phyloP scores from a whole-genome alignment of 64 coral and sea anemone species.

The Astreopora myriophthalma region DNA sequence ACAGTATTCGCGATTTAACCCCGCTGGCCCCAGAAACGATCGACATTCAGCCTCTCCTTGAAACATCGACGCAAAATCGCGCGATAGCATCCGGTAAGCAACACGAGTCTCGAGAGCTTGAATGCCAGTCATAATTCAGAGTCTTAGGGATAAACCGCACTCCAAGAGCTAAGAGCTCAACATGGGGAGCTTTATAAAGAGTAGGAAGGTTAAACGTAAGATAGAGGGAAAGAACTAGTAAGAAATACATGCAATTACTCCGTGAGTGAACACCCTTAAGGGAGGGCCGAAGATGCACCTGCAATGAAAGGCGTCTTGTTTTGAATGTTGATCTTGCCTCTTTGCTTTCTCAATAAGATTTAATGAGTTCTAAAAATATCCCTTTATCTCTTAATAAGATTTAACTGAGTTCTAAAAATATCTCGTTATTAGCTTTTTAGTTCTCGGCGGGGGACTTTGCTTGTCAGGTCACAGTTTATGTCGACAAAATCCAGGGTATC shows the following conservation, averaged over 20 bases:
- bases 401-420: no score
- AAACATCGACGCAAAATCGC: not conserved
- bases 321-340: no score
- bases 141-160: not conserved
- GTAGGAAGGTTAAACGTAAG: not conserved
- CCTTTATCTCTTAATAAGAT: no score
- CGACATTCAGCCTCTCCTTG: not conserved
- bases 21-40: not conserved
- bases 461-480: no score
- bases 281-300: not conserved
- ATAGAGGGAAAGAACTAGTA: not conserved
- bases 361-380: no score
- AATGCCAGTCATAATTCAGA: not conserved
- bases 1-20: not conserved
- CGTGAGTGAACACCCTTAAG: no score
- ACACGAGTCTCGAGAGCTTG: not conserved
- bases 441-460: no score
- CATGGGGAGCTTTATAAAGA: not conserved
- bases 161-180: conserved; percentile 24
- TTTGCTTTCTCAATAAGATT: no score
- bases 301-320: no score
- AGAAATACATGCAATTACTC: not conserved
- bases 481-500: no score
- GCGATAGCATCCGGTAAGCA: not conserved
- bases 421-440: no score